Base-by-base conservation (phyloP, 2,113 vertebrate species). In the Bubalus kerabau region DNA sequence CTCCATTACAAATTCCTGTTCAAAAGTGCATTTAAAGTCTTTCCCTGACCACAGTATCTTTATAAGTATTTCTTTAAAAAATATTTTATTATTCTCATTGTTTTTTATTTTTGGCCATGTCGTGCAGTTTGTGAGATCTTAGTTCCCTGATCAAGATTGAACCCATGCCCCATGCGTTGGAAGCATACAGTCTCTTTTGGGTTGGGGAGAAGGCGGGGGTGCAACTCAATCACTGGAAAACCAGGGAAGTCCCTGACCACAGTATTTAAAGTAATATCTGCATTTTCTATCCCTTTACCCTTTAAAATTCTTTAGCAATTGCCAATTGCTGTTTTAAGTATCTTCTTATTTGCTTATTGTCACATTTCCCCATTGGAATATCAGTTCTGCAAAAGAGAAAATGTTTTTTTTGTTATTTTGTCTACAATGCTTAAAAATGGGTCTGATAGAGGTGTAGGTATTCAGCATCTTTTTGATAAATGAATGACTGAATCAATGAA, bases 401-500 rank as follows among this genome's bases (percentile, higher is more conserved):
- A 36, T 43, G 21, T 46, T 93, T 87, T 93, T 56, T 91, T 71
- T 24, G 36, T 3, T 60, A 24, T 10, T 83, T 14, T 67, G 21
- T 40, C 32, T 13, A 83, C 10, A 50, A 78, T 30, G 80, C 14
- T 14, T 83, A 67, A 93, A 95, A 62, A 32, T 60, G 23, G 2
- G 1, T 16, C 32, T 67, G 5, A 43, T 10, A 28, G 57, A 67
- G 0, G 3, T 56, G 87, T 16, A 93, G 32, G 16, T n/a, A 32
- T 9, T 85, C 43, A 40, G 50, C 5, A 50, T 50, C 52, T 11
- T 62, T 82, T 89, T 62, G 36, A 60, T 87, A 28, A 93, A 64
- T 95, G 50, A 92, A 59, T 80, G 24, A 96, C 81, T 93, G 23
- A 92, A 64, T 91, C 26, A 78, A 28, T 88, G 24, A 43, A 60